phyloP scores from a whole-genome alignment of 2,113 vertebrate species.

The Rattus rattus region DNA sequence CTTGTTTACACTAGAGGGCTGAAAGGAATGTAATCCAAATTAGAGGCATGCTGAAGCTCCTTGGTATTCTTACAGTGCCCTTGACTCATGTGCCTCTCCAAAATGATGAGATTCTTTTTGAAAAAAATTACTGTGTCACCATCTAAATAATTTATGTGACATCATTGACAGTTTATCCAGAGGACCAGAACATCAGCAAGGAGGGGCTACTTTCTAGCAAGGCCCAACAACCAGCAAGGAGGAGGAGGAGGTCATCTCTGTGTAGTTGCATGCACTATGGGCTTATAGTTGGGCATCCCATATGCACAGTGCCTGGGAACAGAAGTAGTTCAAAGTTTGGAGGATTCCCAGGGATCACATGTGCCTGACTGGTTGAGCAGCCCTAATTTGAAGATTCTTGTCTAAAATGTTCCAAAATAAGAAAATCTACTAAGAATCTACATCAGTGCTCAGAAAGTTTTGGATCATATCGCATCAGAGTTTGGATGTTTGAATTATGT shows the following conservation, averaged over 20 bases:
- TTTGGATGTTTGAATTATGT: neutral
- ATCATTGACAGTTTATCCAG: neutral
- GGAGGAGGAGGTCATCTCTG: neutral
- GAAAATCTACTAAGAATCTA: neutral
- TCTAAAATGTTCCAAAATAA: neutral
- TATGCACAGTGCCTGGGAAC: neutral
- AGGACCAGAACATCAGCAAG: neutral
- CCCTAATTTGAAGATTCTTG: neutral
- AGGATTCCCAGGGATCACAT: neutral
- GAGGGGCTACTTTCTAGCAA: neutral
- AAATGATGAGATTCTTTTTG: neutral
- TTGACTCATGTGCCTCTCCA: neutral
- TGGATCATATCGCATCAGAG: neutral
- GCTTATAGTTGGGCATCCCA: neutral
- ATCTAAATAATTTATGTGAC: slow-evolving; percentile 53
- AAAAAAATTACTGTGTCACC: neutral
- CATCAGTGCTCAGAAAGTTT: neutral
- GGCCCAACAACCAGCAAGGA: neutral
- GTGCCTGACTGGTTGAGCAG: neutral
- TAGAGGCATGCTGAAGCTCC: slow-evolving; percentile 50
- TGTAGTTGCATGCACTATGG: accelerated
- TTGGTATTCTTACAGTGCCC: slow-evolving; percentile 44
- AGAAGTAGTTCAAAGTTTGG: neutral
- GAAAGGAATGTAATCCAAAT: slow-evolving; percentile 66
- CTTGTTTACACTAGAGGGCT: slow-evolving; percentile 68